phyloP scores from a whole-genome alignment of 2,113 vertebrate genomes.

The Corythornis vintsioides region DNA sequence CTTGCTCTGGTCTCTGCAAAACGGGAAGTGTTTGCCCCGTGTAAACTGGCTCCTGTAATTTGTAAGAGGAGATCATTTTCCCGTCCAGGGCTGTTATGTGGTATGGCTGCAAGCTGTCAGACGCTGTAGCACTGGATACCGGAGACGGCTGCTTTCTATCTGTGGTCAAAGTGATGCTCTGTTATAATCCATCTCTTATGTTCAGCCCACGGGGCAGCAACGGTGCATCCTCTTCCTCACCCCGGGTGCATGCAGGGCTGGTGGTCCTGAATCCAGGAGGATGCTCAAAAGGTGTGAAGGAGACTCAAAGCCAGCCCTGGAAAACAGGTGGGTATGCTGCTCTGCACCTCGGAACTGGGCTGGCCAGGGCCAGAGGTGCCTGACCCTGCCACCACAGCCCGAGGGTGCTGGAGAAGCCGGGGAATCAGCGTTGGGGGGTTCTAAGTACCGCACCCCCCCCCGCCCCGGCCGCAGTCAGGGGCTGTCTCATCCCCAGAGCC shows the following conservation, averaged over 20 bases:
- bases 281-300: background rate
- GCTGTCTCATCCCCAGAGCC: background rate
- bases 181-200: background rate
- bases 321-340: background rate
- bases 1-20: background rate
- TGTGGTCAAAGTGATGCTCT: background rate
- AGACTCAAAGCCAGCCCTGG: background rate
- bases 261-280: background rate
- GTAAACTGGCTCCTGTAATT: background rate
- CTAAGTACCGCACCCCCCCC: too few species aligned
- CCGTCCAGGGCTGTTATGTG: background rate
- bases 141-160: background rate
- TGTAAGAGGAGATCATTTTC: slow-evolving; percentile 17
- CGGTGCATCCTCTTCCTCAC: background rate
- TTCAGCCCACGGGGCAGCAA: background rate
- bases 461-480: background rate
- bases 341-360: too few species aligned
- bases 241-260: accelerated
- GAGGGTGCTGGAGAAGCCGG: background rate
- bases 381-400: background rate
- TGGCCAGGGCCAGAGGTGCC: background rate
- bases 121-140: background rate
- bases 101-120: slow-evolving; percentile 17
- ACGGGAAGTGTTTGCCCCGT: background rate
- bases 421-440: background rate